Percentiles rank a stretch among this genome's conserved stretches.
These are phyloP conservation scores for Arge pagana DNA, from an alignment of 2,888 invertebrate species.

Conservation along the genomic window DNA sequence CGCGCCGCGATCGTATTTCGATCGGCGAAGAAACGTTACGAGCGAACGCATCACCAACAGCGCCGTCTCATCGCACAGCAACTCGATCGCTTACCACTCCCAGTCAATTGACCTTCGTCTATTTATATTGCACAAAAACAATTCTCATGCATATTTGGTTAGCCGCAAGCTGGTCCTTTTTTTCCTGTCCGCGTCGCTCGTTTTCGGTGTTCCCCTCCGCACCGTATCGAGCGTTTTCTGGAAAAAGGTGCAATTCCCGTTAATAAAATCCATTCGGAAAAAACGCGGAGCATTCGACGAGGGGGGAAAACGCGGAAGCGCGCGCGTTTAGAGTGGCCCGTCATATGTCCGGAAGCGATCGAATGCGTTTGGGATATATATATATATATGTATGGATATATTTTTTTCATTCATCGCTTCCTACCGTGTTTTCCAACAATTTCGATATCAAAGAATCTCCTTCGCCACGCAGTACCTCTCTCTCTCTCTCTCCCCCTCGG, in stretches of 20 bases:
- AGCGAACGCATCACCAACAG: background rate
- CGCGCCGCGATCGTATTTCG: too few species aligned
- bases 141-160: slow-evolving; percentile 16
- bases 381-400: too few species aligned
- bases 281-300: background rate
- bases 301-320: slow-evolving; percentile 12
- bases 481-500: too few species aligned
- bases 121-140: slow-evolving; percentile 23
- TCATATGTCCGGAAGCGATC: slow-evolving; percentile 20
- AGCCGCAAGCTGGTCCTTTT: slow-evolving; percentile 14
- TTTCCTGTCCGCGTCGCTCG: slow-evolving; percentile 4
- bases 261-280: background rate
- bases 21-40: too few species aligned
- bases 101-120: slow-evolving; percentile 21
- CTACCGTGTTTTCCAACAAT: background rate
- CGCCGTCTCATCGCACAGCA: background rate
- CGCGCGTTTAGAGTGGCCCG: slow-evolving; percentile 9
- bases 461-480: slow-evolving; percentile 10
- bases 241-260: slow-evolving; percentile 14
- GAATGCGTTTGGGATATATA: slow-evolving; percentile 5
- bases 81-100: slow-evolving; percentile 2
- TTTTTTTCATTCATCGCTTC: background rate
- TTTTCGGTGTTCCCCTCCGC: too few species aligned
- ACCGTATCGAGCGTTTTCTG: slow-evolving; percentile 12
- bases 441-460: slow-evolving; percentile 16